phyloP scores from a whole-genome alignment of 2,888 invertebrate species.

The Xestoiulus laeticollis region DNA sequence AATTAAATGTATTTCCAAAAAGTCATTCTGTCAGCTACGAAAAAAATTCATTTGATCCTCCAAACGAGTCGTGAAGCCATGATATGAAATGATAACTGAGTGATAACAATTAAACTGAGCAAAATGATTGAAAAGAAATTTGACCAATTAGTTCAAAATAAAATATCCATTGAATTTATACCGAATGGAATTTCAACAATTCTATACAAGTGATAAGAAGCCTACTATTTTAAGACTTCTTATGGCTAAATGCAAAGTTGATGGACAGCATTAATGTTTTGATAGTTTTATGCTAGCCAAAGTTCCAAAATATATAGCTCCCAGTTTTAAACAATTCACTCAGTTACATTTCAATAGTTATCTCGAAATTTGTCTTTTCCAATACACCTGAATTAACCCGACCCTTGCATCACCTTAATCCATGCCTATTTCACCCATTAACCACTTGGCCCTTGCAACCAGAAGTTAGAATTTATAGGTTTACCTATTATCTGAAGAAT shows the following conservation, averaged over 20 bases:
- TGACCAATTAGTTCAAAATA: too few relatives aligned
- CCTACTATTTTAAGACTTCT: too few relatives aligned
- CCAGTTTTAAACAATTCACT: background rate
- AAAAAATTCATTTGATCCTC: background rate
- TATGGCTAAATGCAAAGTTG: too few relatives aligned
- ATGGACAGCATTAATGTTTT: too few relatives aligned
- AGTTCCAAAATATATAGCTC: too few relatives aligned
- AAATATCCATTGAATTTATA: too few relatives aligned
- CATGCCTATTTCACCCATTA: background rate
- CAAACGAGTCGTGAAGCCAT: background rate
- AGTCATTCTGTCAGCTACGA: too few relatives aligned
- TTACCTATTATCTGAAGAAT: slow-evolving; percentile 27
- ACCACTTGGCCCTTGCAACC: slow-evolving; percentile 15
- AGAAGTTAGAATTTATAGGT: background rate
- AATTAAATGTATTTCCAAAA: background rate
- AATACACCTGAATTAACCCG: background rate
- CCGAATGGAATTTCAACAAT: too few relatives aligned
- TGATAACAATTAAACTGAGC: background rate
- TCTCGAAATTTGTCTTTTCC: background rate
- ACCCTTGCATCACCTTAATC: background rate
- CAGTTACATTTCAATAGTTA: background rate
- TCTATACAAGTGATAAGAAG: too few relatives aligned
- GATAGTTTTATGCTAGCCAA: too few relatives aligned
- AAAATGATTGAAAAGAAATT: background rate
- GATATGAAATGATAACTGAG: background rate